phyloP scores from a whole-genome alignment of 2,888 invertebrate species.

The Dastarcus helophoroides region DNA sequence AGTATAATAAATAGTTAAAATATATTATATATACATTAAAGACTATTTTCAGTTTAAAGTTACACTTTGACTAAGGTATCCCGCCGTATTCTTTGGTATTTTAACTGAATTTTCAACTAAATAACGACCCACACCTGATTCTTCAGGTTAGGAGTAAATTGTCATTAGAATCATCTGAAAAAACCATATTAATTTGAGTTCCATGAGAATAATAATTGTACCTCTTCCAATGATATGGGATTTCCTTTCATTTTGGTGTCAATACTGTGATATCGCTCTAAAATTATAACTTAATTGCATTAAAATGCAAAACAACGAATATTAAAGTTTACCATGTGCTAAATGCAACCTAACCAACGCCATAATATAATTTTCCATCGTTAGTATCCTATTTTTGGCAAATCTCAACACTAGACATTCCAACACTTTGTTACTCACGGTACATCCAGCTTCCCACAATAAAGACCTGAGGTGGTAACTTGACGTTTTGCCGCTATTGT shows the following conservation, averaged over 20 bases:
- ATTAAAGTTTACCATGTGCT: slow-evolving; percentile 47
- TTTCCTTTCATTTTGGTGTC: slow-evolving; percentile 61
- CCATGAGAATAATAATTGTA: slow-evolving; percentile 25
- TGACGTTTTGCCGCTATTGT: slow-evolving; percentile 45
- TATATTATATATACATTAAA: no score
- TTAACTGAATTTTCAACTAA: no score
- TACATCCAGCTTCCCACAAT: slow-evolving; percentile 57
- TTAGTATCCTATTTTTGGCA: slow-evolving; percentile 46
- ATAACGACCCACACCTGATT: no score
- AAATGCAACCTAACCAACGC: slow-evolving; percentile 52
- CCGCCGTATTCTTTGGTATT: no score
- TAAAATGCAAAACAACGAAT: background rate
- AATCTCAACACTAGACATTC: slow-evolving; percentile 58
- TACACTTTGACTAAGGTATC: no score
- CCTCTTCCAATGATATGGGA: slow-evolving; percentile 61
- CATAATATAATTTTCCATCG: slow-evolving; percentile 52
- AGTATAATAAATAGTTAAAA: no score
- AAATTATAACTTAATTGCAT: slow-evolving; percentile 17
- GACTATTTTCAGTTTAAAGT: no score
- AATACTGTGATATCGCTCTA: slow-evolving; percentile 57
- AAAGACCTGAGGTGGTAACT: slow-evolving; percentile 52
- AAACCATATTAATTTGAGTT: slow-evolving; percentile 9
- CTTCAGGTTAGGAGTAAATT: slow-evolving; percentile 42
- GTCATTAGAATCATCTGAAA: slow-evolving; percentile 51
- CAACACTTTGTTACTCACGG: slow-evolving; percentile 64